These are phyloP conservation scores for Lampropteryx suffumata DNA, from an alignment of 2,888 invertebrate genomes.

Conservation along the genomic window DNA sequence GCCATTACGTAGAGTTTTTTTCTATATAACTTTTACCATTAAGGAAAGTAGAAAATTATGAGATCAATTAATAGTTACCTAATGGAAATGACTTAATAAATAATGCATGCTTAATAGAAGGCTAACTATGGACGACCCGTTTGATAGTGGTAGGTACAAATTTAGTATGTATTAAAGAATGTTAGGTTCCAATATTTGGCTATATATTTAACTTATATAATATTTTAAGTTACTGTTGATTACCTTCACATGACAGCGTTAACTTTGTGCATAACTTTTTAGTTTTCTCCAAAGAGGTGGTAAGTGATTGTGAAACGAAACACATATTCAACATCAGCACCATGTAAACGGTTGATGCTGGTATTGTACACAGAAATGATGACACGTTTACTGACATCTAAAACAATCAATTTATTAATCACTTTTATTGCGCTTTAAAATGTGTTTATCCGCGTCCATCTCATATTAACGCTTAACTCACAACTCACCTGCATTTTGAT, in stretches of 20 bases:
- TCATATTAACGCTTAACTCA: too few relatives aligned
- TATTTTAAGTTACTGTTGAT: too few relatives aligned
- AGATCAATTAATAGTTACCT: neutral
- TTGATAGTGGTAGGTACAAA: neutral
- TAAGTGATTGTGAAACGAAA: slow-evolving; percentile 41
- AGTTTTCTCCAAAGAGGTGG: slow-evolving; percentile 42
- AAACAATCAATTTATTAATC: slow-evolving; percentile 24
- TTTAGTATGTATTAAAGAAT: neutral
- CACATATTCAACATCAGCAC: slow-evolving; percentile 41
- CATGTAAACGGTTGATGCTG: slow-evolving; percentile 36
- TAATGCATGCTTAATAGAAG: too few relatives aligned
- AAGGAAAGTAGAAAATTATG: neutral
- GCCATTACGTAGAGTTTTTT: too few relatives aligned
- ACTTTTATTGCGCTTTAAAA: too few relatives aligned
- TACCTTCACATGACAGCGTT: slow-evolving; percentile 45
- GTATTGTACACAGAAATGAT: slow-evolving; percentile 33
- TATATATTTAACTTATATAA: too few relatives aligned
- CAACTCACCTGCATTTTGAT: slow-evolving; percentile 51
- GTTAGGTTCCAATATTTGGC: too few relatives aligned
- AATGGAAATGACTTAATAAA: neutral
- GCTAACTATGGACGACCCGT: too few relatives aligned
- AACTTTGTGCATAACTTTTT: slow-evolving; percentile 47
- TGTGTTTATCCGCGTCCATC: too few relatives aligned
- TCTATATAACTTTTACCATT: too few relatives aligned
- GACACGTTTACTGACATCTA: slow-evolving; percentile 38